A percentile compares a stretch with the other conserved stretches of the same genome.
Conservation (phyloP, 1,140 invertebrate genomes). For the Aphidius ervi region DNA sequence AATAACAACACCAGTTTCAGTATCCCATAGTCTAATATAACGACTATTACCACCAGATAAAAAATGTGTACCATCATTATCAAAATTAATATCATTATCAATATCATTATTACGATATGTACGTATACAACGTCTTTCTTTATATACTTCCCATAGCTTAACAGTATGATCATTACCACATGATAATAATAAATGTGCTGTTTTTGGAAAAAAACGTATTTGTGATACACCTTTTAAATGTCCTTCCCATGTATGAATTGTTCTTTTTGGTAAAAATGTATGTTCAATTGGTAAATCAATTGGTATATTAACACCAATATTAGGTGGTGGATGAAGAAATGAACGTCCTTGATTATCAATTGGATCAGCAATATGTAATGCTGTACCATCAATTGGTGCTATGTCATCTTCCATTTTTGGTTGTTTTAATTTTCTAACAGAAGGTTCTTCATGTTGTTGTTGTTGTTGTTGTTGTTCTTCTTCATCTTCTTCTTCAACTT, state of each 20-base stretch:
- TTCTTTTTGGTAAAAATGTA: conserved; percentile 96
- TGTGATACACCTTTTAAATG: conserved; percentile 96
- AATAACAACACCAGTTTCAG: conserved; percentile 91
- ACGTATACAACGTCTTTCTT: conserved; percentile 84
- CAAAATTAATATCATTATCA: conserved; percentile 93
- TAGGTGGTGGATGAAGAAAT: conserved; percentile 90
- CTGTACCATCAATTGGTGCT: conserved; percentile 89
- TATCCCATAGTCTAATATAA: conserved; percentile 98
- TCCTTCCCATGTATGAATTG: conserved; percentile 94
- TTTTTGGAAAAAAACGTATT: conserved; percentile 91
- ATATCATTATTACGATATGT: conserved; percentile 96
- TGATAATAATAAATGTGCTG: conserved; percentile 92
- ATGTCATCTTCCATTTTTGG: conserved; percentile 67
- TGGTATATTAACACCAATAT: conserved; percentile 91
- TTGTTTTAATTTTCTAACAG: no score
- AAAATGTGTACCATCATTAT: conserved; percentile 90
- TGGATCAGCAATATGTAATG: conserved; percentile 91
- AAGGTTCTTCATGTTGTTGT: no score
- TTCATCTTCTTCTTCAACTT: no score
- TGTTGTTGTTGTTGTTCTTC: no score
- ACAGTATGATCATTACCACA: conserved; percentile 95
- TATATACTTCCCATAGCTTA: conserved; percentile 99
- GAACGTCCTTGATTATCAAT: conserved; percentile 96
- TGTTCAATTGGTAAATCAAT: conserved; percentile 87
- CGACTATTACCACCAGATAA: conserved; percentile 90